Evolutionary conservation across 2,113 vertebrate species (phyloP).

Genomic region (Myodes glareolus): DNA sequence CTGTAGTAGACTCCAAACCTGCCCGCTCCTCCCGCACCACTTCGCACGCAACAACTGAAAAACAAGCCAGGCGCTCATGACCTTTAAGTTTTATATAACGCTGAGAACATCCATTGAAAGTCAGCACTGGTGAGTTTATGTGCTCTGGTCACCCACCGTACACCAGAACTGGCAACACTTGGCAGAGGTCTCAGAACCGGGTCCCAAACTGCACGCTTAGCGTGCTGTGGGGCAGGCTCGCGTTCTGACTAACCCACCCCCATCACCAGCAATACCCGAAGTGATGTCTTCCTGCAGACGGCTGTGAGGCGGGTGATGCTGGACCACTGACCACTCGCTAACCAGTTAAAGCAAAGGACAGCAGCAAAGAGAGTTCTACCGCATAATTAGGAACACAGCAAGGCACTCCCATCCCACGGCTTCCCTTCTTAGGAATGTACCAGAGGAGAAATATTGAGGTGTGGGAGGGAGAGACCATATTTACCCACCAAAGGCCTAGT

Average conservation of each 20-base stretch:
- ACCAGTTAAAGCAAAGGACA: neutral
- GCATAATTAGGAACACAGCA: neutral
- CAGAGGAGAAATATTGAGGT: neutral
- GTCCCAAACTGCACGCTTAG: neutral
- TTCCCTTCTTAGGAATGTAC: constrained; percentile 42
- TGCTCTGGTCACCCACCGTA: neutral
- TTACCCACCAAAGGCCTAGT: neutral
- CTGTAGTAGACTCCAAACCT: neutral
- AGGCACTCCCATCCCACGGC: neutral
- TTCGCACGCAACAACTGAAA: neutral
- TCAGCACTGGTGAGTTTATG: neutral
- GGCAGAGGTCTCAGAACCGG: neutral
- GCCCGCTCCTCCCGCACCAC: neutral
- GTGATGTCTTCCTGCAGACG: neutral
- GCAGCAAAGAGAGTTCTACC: neutral
- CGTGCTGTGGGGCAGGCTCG: neutral
- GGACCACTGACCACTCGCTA: neutral
- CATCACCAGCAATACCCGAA: neutral
- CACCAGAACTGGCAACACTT: neutral
- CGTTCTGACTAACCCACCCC: neutral
- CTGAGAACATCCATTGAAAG: neutral
- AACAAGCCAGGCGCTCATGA: constrained; percentile 35
- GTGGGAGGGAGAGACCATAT: neutral
- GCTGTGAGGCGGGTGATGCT: neutral
- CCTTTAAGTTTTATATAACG: constrained; percentile 24